Percentiles rank a stretch among this genome's conserved stretches.
Conservation (phyloP, 2,113 vertebrate genomes). For the Toxostoma redivivum region DNA sequence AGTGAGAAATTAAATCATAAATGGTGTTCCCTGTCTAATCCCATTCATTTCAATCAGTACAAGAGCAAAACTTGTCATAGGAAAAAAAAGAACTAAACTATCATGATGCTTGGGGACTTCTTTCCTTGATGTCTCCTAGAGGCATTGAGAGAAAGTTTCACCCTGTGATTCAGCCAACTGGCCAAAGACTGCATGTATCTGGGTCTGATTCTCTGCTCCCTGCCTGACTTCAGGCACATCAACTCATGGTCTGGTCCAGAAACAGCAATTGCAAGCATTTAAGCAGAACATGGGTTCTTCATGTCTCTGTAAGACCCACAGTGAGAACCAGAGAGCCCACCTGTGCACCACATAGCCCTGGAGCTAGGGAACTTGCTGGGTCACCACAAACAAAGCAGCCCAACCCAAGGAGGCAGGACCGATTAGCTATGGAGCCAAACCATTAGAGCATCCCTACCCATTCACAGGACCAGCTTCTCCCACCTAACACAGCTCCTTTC, state of each 20-base stretch:
- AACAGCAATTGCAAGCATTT: background rate
- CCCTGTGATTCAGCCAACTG: background rate
- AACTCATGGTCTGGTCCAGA: background rate
- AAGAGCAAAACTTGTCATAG: background rate
- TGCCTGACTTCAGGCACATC: background rate
- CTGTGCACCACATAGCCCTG: accelerated
- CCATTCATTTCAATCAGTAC: background rate
- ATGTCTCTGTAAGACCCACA: background rate
- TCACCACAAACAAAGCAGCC: background rate
- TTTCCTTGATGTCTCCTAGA: background rate
- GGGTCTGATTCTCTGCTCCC: background rate
- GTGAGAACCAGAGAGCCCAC: background rate
- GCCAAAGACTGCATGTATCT: background rate
- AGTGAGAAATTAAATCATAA: conserved; percentile 34
- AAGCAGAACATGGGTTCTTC: background rate
- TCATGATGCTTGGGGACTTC: background rate
- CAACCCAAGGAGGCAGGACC: background rate
- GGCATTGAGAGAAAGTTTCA: background rate
- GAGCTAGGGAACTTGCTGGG: background rate
- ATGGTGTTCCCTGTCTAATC: background rate
- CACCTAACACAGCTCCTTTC: background rate
- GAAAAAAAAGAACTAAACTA: background rate
- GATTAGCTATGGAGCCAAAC: background rate
- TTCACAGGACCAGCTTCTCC: background rate
- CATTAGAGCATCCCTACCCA: background rate